phyloP scores from a whole-genome alignment of 2,888 invertebrate species.

The Melanotus villosus region DNA sequence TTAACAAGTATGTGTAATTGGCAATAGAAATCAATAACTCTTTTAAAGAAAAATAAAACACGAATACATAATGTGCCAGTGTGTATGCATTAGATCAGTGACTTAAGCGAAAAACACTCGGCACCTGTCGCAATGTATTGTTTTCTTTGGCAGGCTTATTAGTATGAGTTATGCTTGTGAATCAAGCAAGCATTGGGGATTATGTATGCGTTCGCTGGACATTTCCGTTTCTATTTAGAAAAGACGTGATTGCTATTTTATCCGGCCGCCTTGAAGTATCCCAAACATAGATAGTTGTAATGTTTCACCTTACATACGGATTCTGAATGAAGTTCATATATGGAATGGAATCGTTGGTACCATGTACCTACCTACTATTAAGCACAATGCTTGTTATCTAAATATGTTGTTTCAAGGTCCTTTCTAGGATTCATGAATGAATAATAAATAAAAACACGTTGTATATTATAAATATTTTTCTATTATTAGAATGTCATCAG shows the following conservation, averaged over 20 bases:
- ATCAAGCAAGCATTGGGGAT: conserved; percentile 21
- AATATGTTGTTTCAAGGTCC: conserved; percentile 1
- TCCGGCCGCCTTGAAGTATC: conserved; percentile 35
- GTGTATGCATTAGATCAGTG: conserved; percentile 27
- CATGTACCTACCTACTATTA: background rate
- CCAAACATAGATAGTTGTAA: conserved; percentile 19
- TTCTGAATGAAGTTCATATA: conserved; percentile 24
- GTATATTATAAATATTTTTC: no score
- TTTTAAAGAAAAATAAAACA: background rate
- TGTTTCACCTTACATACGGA: conserved; percentile 18
- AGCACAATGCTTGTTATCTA: conserved; percentile 12
- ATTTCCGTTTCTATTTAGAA: conserved; percentile 38
- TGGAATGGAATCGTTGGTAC: conserved; percentile 25
- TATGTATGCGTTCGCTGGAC: conserved; percentile 25
- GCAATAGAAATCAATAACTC: background rate
- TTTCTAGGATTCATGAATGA: background rate
- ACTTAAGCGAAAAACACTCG: conserved; percentile 31
- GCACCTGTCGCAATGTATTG: conserved; percentile 40
- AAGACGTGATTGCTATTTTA: conserved; percentile 32
- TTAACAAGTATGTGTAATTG: no score
- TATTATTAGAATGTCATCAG: no score
- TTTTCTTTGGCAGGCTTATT: conserved; percentile 42
- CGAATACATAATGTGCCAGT: conserved; percentile 6
- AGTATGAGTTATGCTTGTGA: conserved; percentile 32
- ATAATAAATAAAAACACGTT: no score